These are phyloP conservation scores for Echeneis naucrates DNA, from an alignment of 2,797 vertebrate genomes.

Conservation along the genomic window DNA sequence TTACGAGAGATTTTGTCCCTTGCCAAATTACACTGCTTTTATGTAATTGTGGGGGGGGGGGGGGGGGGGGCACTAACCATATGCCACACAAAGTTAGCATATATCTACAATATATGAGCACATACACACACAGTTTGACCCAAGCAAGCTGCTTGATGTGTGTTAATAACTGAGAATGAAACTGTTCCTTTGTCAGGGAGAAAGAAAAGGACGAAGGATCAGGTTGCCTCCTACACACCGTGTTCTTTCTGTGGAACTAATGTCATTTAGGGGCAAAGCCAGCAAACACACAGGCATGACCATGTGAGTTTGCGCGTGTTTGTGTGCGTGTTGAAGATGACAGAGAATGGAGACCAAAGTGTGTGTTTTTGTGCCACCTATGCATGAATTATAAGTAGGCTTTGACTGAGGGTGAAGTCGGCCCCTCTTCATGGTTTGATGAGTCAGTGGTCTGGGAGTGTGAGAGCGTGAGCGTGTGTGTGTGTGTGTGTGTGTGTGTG, in stretches of 20 bases:
- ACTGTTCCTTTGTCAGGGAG: slow-evolving; percentile 80
- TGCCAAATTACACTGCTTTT: slow-evolving; percentile 49
- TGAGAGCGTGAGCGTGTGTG: slow-evolving; percentile 39
- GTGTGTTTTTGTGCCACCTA: slow-evolving; percentile 67
- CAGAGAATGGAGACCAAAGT: slow-evolving; percentile 27
- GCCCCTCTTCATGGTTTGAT: slow-evolving; percentile 74
- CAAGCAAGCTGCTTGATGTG: slow-evolving; percentile 72
- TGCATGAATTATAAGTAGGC: slow-evolving; percentile 72
- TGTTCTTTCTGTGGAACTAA: slow-evolving; percentile 83
- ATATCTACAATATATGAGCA: slow-evolving; percentile 27
- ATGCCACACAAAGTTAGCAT: slow-evolving; percentile 28
- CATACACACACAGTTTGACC: slow-evolving; percentile 68
- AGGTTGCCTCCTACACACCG: slow-evolving; percentile 81
- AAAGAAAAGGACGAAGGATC: slow-evolving; percentile 80
- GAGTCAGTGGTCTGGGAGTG: slow-evolving; percentile 69
- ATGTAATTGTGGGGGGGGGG: slow-evolving; percentile 10
- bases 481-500: slow-evolving; percentile 30
- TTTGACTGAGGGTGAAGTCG: slow-evolving; percentile 67
- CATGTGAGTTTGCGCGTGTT: slow-evolving; percentile 50
- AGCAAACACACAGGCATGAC: slow-evolving; percentile 80
- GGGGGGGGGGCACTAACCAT: slow-evolving; percentile 22
- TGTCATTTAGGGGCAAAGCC: slow-evolving; percentile 80
- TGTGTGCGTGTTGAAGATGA: slow-evolving; percentile 41
- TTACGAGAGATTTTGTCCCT: slow-evolving; percentile 43
- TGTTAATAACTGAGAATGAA: slow-evolving; percentile 74